phyloP scores from a whole-genome alignment of 2,888 invertebrate genomes.

The Thecophora atra region DNA sequence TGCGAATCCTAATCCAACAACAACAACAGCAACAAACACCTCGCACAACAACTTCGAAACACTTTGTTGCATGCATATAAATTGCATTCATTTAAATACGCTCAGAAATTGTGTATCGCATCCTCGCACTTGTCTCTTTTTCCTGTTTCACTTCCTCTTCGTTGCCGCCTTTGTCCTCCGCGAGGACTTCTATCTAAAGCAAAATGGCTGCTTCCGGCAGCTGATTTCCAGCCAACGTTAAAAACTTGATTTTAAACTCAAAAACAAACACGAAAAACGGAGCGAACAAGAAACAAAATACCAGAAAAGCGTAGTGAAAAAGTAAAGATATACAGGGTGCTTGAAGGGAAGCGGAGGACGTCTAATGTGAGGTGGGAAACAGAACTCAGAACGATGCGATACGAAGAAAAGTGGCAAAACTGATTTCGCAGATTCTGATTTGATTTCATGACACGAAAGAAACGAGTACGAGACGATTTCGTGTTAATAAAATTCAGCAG shows the following conservation, averaged over 20 bases:
- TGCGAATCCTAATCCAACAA: constrained; percentile 7
- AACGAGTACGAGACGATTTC: not conserved
- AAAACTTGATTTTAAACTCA: not conserved
- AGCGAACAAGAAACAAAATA: too few relatives aligned
- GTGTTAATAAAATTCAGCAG: too few relatives aligned
- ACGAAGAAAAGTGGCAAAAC: constrained; percentile 20
- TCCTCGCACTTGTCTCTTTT: not conserved
- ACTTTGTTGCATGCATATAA: constrained; percentile 46
- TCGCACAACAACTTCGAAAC: not conserved
- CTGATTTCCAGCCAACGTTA: not conserved
- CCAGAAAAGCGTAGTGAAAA: too few relatives aligned
- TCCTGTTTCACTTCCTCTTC: not conserved
- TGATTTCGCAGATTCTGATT: constrained; percentile 18
- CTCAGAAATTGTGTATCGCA: constrained; percentile 41
- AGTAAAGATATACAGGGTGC: not conserved
- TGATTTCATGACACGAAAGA: not conserved
- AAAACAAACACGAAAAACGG: too few relatives aligned
- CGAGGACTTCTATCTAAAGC: not conserved
- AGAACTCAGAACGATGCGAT: constrained; percentile 19
- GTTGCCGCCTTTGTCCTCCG: not conserved
- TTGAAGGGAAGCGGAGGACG: not conserved
- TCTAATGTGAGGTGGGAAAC: not conserved
- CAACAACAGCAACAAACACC: constrained; percentile 3
- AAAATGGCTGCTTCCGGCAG: constrained; percentile 33
- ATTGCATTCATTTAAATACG: constrained; percentile 51